Evolutionary conservation across 2,113 vertebrate genomes (phyloP).

Genomic region (Nesogale talazaci): DNA sequence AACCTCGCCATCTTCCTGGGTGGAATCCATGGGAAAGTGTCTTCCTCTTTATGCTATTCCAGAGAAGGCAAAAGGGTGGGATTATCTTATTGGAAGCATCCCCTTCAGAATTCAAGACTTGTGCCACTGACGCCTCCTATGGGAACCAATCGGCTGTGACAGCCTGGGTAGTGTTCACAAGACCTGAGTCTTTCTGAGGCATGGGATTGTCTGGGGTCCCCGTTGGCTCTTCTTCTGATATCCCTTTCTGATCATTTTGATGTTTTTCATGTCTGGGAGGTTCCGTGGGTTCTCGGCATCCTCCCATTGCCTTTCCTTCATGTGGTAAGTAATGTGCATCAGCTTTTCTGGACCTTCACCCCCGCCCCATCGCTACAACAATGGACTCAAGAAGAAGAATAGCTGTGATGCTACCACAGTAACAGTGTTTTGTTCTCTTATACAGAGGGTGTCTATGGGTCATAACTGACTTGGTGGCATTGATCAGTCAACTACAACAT

Average conservation of each 20-base stretch:
- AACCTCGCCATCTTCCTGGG: not conserved
- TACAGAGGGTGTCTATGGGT: no score
- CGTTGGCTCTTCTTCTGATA: not conserved
- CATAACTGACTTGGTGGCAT: no score
- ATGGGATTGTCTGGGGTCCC: not conserved
- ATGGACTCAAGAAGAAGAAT: no score
- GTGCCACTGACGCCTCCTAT: no score
- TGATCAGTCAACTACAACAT: no score
- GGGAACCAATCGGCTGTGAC: fast-evolving
- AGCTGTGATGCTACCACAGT: no score
- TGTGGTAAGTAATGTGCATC: not conserved
- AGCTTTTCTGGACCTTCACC: not conserved
- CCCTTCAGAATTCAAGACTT: not conserved
- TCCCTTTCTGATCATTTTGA: not conserved
- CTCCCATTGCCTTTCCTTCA: not conserved
- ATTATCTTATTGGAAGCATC: not conserved
- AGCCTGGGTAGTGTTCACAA: no score
- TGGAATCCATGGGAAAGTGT: not conserved
- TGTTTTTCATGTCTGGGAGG: not conserved
- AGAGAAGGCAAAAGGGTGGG: not conserved
- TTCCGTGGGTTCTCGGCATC: not conserved
- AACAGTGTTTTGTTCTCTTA: no score
- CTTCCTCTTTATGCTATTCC: not conserved
- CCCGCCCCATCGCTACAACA: no score
- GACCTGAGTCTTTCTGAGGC: not conserved